Evolutionary conservation across 2,113 vertebrate genomes (phyloP).

Genomic region (Pollachius pollachius): DNA sequence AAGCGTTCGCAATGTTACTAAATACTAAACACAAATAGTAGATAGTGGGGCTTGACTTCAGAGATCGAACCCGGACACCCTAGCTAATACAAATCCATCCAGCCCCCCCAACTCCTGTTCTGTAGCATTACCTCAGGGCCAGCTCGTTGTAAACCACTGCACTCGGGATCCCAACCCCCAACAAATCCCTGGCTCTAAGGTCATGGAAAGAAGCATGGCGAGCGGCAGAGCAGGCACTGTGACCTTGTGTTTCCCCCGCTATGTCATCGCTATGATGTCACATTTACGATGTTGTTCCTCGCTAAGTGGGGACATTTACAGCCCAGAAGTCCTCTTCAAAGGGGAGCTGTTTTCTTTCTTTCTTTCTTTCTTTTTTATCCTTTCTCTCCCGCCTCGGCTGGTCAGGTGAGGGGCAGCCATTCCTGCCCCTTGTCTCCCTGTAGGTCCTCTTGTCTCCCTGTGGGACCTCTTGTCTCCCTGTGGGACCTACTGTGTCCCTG

Average conservation of each 20-base stretch:
- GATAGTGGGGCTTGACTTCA: no score
- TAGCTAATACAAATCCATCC: no score
- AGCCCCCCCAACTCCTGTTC: no score
- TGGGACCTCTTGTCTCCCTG: no score
- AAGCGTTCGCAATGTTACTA: constrained; percentile 26
- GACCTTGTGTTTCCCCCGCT: constrained; percentile 36
- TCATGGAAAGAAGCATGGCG: constrained; percentile 62
- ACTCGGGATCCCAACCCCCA: no score
- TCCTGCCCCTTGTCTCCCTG: constrained; percentile 54
- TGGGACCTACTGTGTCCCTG: no score
- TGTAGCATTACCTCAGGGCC: no score
- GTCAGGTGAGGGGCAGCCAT: constrained; percentile 39
- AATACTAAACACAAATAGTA: constrained; percentile 38
- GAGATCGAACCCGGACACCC: no score
- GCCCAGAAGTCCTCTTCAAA: constrained; percentile 41
- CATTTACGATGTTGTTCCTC: constrained; percentile 51
- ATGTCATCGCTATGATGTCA: constrained; percentile 60
- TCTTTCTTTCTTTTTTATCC: constrained; percentile 6
- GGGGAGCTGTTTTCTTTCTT: constrained; percentile 60
- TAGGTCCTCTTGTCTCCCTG: constrained; percentile 23
- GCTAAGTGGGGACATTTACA: constrained; percentile 64
- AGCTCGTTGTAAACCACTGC: no score
- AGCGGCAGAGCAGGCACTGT: constrained; percentile 44
- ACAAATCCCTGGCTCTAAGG: constrained; percentile 35
- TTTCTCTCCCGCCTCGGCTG: constrained; percentile 41